Evolutionary conservation across 2,888 invertebrate species (phyloP).

Genomic region (Cantharis nigra): DNA sequence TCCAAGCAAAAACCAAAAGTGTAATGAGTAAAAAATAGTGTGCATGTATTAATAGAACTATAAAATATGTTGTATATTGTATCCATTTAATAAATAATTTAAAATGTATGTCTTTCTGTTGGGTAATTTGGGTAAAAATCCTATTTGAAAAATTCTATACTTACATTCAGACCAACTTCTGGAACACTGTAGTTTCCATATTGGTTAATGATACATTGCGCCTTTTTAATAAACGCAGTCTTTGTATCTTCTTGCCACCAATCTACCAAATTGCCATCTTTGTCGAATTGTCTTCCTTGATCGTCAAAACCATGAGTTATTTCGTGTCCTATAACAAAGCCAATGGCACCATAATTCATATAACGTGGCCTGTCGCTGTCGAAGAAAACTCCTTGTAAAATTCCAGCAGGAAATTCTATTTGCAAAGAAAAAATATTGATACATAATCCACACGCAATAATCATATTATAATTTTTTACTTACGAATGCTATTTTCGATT

Average conservation of each 20-base stretch:
- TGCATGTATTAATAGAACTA: neutral
- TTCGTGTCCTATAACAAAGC: constrained; percentile 90
- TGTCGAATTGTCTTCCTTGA: constrained; percentile 90
- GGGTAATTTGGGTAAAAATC: neutral
- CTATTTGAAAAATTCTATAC: constrained; percentile 34
- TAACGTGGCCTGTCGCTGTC: constrained; percentile 85
- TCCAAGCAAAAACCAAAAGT: neutral
- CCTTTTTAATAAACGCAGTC: constrained; percentile 78
- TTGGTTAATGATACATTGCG: constrained; percentile 90
- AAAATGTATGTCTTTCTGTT: neutral
- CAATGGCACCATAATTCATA: constrained; percentile 91
- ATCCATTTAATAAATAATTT: neutral
- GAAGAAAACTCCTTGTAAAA: constrained; percentile 91
- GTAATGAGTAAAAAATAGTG: neutral
- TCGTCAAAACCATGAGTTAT: constrained; percentile 91
- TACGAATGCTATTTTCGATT: constrained; percentile 86
- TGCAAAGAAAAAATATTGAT: constrained; percentile 19
- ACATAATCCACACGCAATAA: neutral
- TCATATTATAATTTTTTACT: constrained; percentile 52
- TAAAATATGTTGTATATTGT: neutral
- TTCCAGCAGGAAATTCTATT: constrained; percentile 94
- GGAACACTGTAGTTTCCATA: constrained; percentile 88
- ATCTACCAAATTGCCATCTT: constrained; percentile 86
- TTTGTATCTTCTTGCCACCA: constrained; percentile 92
- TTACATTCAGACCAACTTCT: constrained; percentile 75